Base-by-base conservation (phyloP, 1,140 invertebrate species). In the Magallana angulata region DNA sequence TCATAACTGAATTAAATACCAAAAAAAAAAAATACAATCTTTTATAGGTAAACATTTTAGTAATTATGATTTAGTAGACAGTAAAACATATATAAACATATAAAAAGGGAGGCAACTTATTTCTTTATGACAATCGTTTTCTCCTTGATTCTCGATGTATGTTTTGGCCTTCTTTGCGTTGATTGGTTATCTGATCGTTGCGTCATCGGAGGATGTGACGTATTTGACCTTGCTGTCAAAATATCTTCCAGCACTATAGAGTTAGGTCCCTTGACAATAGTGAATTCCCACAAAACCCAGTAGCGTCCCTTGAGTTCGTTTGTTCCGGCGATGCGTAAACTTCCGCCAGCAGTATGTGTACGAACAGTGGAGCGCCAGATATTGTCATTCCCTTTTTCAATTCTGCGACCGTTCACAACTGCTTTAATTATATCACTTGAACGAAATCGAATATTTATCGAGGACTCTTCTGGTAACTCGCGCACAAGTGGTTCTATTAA, bases 281-380 rank as follows among this genome's bases (percentile, higher is more conserved):
- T 57, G 57, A 82, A 82, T 82, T 82, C 81, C 11, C 57, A 82
- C 48, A 82, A 18, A 8, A 58, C 48, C 81, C 81, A 82, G 18
- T 57, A 82, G 48, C 56, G 57, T 14, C 57, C 81, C 57, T 82
- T 58, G 7, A n/a, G 56, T 14, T 57, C 57, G 36, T 24, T 58
- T 18, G 48, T 82, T n/a, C 81, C 81, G 81, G 48, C 57, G 16
- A 82, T 18, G 3, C 56, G 57, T 8, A 82, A n/a, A 82, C 48
- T 24, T 56, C 81, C 81, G 14, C 81, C 81, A n/a, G 81, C 56
- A n/a, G 48, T 58, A 1, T n/a, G 18, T 11, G 81, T 82, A 14
- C 56, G 48, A 56, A 82, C 81, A 57, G 14, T 30, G 9, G 81
- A 36, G 5, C 57, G 56, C 81, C 81, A 82, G 18, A 82, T 48